A percentile compares a stretch with the other conserved stretches of the same genome.
Evolutionary conservation across 2,888 invertebrate species (phyloP).

Genomic region (Fragum sueziense): DNA sequence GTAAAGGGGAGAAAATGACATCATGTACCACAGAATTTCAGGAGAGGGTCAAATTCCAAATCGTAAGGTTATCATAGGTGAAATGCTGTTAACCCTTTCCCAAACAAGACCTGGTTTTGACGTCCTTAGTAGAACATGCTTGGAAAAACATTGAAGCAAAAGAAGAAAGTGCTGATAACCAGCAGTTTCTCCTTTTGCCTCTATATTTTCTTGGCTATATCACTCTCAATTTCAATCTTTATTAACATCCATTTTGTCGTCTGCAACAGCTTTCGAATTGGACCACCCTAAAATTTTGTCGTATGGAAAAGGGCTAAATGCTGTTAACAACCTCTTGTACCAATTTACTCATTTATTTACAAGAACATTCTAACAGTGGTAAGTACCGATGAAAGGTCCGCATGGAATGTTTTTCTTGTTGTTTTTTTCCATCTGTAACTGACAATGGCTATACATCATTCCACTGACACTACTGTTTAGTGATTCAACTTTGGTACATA

Average conservation of each 20-base stretch:
- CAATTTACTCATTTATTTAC: conserved; percentile 8
- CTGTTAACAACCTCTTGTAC: neutral
- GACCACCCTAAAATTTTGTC: neutral
- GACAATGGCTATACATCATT: neutral
- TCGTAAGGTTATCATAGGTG: neutral
- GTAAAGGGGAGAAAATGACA: neutral
- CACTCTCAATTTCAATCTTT: no score
- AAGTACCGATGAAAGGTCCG: neutral
- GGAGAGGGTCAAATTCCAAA: neutral
- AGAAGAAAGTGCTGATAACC: no score
- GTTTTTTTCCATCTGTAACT: neutral
- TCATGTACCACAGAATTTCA: neutral
- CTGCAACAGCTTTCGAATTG: no score
- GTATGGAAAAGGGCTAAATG: neutral
- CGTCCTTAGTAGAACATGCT: no score
- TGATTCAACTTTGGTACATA: neutral
- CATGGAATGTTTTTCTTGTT: conserved; percentile 12
- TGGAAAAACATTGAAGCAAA: no score
- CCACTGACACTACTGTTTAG: conserved; percentile 1
- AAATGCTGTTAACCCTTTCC: no score
- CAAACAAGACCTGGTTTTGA: no score
- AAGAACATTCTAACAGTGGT: neutral
- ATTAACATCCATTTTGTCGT: no score
- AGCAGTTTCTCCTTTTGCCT: no score
- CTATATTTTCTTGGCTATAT: no score